A percentile compares a stretch with the other conserved stretches of the same genome.
Conservation (phyloP, 2,113 vertebrate genomes). For the Chamaetylas fuelleborni region DNA sequence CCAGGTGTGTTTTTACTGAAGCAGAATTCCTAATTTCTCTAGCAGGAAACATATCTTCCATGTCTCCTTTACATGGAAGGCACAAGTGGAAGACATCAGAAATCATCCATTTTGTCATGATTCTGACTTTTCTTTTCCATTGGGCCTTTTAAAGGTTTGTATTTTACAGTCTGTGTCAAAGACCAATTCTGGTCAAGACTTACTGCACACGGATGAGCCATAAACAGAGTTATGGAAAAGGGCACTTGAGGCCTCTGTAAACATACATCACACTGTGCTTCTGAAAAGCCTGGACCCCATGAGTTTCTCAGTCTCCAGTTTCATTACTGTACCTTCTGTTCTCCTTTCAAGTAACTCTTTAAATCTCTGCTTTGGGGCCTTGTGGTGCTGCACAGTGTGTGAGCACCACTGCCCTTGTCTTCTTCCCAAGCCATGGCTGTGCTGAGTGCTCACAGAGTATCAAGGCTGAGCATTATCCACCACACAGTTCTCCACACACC, state of each 20-base stretch:
- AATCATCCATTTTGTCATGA: conserved; percentile 68
- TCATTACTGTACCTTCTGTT: conserved; percentile 59
- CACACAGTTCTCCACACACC: accelerated
- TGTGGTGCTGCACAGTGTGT: not conserved
- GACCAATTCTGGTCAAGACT: conserved; percentile 75
- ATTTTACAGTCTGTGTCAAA: conserved; percentile 76
- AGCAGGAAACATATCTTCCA: not conserved
- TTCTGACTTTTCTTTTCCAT: conserved; percentile 71
- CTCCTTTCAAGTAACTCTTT: conserved; percentile 2
- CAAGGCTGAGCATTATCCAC: not conserved
- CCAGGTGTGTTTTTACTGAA: conserved; percentile 7
- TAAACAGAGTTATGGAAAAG: conserved; percentile 71
- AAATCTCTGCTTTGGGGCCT: not conserved
- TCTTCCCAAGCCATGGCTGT: not conserved
- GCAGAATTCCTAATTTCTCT: conserved; percentile 41
- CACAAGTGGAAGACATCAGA: conserved; percentile 48
- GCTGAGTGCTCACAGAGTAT: not conserved
- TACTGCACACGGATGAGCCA: conserved; percentile 72
- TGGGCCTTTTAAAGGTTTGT: conserved; percentile 71
- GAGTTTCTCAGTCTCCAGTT: conserved; percentile 48
- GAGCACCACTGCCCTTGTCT: not conserved
- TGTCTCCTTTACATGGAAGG: conserved; percentile 38
- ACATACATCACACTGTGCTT: conserved; percentile 58
- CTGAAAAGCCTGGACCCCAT: conserved; percentile 12
- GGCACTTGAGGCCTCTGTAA: conserved; percentile 68